A percentile compares a stretch with the other conserved stretches of the same genome.
Conservation (phyloP, 1,140 invertebrate genomes). For the Heliconius nattereri region DNA sequence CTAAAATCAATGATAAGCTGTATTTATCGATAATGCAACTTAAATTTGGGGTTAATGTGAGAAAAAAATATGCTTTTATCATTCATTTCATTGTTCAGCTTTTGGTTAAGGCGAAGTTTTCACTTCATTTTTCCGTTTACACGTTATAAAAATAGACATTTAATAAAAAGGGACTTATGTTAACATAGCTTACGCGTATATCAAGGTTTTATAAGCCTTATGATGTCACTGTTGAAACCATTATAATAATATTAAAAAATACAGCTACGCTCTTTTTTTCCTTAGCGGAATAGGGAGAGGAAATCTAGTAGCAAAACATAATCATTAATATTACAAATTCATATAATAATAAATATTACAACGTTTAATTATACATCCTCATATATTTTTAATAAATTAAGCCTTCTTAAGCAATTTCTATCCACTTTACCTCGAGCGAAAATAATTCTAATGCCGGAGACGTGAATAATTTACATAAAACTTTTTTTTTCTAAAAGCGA, state of each 20-base stretch:
- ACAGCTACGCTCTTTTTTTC: no score
- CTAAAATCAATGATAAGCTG: background rate
- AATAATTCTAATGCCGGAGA: slow-evolving; percentile 33
- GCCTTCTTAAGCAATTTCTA: background rate
- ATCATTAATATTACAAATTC: background rate
- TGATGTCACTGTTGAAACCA: no score
- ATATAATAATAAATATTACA: background rate
- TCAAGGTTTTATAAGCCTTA: no score
- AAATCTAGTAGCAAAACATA: no score
- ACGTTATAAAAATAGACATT: no score
- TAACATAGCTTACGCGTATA: no score
- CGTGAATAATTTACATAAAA: slow-evolving; percentile 42
- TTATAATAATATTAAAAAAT: no score
- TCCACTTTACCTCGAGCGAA: slow-evolving; percentile 22
- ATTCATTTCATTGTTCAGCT: background rate
- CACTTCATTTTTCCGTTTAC: background rate
- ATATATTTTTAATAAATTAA: slow-evolving; percentile 1
- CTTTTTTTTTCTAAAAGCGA: slow-evolving; percentile 35
- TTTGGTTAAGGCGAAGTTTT: background rate
- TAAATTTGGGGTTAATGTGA: slow-evolving; percentile 1
- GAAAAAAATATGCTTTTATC: background rate
- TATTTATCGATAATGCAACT: background rate
- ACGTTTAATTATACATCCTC: background rate
- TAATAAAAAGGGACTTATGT: no score
- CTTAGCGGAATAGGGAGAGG: no score